Base-by-base conservation (phyloP, 2,113 vertebrate species). In the Trematomus loennbergii region DNA sequence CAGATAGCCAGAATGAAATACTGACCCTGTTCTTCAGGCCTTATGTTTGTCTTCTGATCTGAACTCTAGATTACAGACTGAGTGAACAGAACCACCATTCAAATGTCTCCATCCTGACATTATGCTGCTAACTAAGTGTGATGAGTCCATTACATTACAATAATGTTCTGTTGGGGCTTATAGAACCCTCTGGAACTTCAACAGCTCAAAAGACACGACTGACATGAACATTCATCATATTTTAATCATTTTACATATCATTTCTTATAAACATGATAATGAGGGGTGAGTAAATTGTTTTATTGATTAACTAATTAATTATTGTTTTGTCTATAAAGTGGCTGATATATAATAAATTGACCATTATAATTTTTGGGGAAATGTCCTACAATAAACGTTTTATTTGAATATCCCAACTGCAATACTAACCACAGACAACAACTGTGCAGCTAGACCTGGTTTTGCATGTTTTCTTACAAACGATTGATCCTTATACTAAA, bases 31-130 rank as follows among this genome's bases (percentile, higher is more conserved):
- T 70, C 83, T 58, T 68, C 3, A 48, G 36, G 77, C 46, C 22
- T 87, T 33, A 59, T 43, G 33, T 72, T 72, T 67, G 59, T 49
- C 67, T 48, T 73, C 55, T 69, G 62, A 80, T 87, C 22, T 78
- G 71, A 78, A 70, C 76, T 69, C 59, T 22, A 72, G 75, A 73
- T 83, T 62, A 43, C 4, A 17, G 12, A 68, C 59, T 57, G 61
- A 79, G 58, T 59, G 20, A 29, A 64, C 33, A 40, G 40, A 33
- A 36, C 15, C 33, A 36, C 43, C 36, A 7, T 55, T 15, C 55
- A 20, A 12, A 55, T 15, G n/a, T 59, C 20, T 70, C 6, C 60
- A 9, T 33, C 29, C 52, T 12, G 5, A 15, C 3, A 40, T 12
- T n/a, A 16, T 62, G 18, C 50, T 54, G 18, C 20, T n/a, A 40